phyloP scores from a whole-genome alignment of 2,888 invertebrate genomes.

The Drosophila yooni region DNA sequence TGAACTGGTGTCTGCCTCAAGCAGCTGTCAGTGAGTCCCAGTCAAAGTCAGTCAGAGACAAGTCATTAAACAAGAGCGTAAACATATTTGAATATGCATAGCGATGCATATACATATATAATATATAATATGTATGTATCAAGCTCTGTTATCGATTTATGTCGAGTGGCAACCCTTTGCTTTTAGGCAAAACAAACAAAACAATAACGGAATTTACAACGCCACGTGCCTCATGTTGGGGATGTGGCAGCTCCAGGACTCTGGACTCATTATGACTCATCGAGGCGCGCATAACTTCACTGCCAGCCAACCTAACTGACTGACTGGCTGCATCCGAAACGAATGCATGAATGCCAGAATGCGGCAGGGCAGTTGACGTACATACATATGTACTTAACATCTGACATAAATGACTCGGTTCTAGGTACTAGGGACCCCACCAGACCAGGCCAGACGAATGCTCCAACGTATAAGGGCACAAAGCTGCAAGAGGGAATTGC shows the following conservation, averaged over 20 bases:
- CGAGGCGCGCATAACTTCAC: conserved; percentile 54
- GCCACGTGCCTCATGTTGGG: conserved; percentile 54
- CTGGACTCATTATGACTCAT: conserved; percentile 66
- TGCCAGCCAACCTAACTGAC: conserved; percentile 19
- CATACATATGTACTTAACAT: conserved; percentile 63
- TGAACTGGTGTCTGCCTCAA: not conserved
- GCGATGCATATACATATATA: not conserved
- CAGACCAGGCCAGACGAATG: not conserved
- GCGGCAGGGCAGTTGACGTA: conserved; percentile 20
- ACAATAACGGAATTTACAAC: conserved; percentile 27
- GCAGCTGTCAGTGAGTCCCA: not conserved
- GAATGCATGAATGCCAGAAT: conserved; percentile 42
- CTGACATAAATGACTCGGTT: conserved; percentile 56
- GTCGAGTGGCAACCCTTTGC: conserved; percentile 36
- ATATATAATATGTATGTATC: not conserved
- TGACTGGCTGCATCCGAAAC: conserved; percentile 7
- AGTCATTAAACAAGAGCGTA: not conserved
- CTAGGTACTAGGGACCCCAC: not conserved
- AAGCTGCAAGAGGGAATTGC: conserved; percentile 24
- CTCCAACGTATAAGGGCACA: conserved; percentile 3
- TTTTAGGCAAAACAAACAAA: conserved; percentile 69
- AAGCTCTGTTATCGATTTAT: conserved; percentile 31
- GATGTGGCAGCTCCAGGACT: not conserved
- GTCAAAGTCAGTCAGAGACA: not conserved
- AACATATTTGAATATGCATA: not conserved